Percentiles rank a stretch among this genome's conserved stretches.
These are phyloP conservation scores for Phoxinus phoxinus DNA, from an alignment of 2,113 vertebrate species.

Conservation along the genomic window DNA sequence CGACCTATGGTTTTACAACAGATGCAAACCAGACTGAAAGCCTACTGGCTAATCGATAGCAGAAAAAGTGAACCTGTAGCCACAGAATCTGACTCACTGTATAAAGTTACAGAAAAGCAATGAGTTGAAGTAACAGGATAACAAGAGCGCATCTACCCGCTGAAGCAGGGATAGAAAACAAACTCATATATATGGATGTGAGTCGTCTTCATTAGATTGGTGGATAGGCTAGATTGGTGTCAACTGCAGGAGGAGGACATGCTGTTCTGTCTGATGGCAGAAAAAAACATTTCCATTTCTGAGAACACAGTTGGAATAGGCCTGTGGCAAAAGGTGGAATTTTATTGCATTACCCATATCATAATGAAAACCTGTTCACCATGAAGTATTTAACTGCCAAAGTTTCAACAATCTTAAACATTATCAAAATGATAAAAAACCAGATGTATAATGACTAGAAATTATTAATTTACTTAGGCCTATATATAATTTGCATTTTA, in stretches of 20 bases:
- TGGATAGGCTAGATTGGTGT: not conserved
- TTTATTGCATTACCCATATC: not conserved
- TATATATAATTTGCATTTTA: not conserved
- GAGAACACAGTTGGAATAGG: slow-evolving; percentile 20
- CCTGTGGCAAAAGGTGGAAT: not conserved
- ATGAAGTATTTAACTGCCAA: not conserved
- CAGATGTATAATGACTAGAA: not conserved
- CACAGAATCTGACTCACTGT: slow-evolving; percentile 38
- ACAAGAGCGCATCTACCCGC: slow-evolving; percentile 22
- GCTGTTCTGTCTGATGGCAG: not conserved
- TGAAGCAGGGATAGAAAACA: slow-evolving; percentile 26
- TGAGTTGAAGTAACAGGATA: slow-evolving; percentile 37
- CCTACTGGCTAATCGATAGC: slow-evolving; percentile 34
- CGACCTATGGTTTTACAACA: slow-evolving; percentile 36
- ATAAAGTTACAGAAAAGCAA: slow-evolving; percentile 34
- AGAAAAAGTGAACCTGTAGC: slow-evolving; percentile 36
- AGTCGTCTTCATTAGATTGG: slow-evolving; percentile 13
- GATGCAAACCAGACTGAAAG: slow-evolving; percentile 25
- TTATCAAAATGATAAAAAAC: not conserved
- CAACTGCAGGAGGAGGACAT: not conserved
- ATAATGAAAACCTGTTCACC: slow-evolving; percentile 26
- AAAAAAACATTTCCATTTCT: not conserved
- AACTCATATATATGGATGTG: not conserved
- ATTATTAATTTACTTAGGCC: not conserved
- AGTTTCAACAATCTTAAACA: not conserved